Evolutionary conservation across 2,113 vertebrate genomes (phyloP).

Genomic region (Pardalotus punctatus): DNA sequence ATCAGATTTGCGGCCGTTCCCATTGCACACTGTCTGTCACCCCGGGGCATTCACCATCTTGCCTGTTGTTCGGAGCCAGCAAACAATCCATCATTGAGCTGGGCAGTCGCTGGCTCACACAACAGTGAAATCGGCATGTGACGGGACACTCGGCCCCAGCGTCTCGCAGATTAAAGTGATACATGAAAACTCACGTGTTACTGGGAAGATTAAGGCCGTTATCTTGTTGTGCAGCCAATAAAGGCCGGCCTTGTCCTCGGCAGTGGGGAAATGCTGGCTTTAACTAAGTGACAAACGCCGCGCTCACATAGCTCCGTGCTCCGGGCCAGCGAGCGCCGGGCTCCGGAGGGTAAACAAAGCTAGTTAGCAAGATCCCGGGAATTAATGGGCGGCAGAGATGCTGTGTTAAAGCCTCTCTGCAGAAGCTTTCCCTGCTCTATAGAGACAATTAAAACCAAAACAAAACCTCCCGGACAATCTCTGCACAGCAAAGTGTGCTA

Average conservation of each 20-base stretch:
- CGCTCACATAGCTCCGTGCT: neutral
- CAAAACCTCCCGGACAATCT: neutral
- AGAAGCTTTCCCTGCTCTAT: neutral
- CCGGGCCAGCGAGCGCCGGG: neutral
- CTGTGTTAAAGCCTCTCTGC: constrained; percentile 22
- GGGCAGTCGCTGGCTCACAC: constrained; percentile 71
- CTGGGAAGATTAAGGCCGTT: constrained; percentile 72
- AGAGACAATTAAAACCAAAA: constrained; percentile 4
- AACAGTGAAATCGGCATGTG: constrained; percentile 76
- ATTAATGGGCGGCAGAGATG: neutral
- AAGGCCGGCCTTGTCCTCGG: constrained; percentile 45
- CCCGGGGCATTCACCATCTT: constrained; percentile 78
- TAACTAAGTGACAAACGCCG: neutral
- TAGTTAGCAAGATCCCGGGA: neutral
- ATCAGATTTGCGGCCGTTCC: constrained; percentile 65
- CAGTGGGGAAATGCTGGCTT: constrained; percentile 21
- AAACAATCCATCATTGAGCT: constrained; percentile 77
- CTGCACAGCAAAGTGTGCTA: neutral
- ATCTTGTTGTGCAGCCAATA: constrained; percentile 69
- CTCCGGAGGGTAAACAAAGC: neutral
- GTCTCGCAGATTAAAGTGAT: constrained; percentile 77
- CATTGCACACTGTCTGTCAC: constrained; percentile 75
- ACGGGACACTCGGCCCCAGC: constrained; percentile 65
- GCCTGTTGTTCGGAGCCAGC: constrained; percentile 74
- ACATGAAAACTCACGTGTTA: constrained; percentile 75